phyloP scores from a whole-genome alignment of 2,888 invertebrate species.

The Papilio elwesi region DNA sequence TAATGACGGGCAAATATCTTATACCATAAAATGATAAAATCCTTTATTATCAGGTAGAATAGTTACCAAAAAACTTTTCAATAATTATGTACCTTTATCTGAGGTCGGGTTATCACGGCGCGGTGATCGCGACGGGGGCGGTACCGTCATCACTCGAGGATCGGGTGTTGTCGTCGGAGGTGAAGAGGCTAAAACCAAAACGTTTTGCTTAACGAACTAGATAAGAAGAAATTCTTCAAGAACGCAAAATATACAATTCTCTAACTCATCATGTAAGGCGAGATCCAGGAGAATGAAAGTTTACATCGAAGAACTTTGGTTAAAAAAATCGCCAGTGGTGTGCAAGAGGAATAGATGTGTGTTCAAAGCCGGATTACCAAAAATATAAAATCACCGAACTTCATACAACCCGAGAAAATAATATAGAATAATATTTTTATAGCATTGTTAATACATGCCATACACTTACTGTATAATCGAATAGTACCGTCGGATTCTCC shows the following conservation, averaged over 20 bases:
- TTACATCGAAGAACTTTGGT: too few species aligned
- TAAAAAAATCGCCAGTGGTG: not conserved
- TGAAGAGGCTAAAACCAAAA: conserved; percentile 85
- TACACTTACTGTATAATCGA: conserved; percentile 92
- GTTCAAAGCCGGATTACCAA: not conserved
- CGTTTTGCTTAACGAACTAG: conserved; percentile 23
- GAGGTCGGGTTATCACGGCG: conserved; percentile 73
- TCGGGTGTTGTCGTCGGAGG: conserved; percentile 92
- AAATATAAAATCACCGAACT: not conserved
- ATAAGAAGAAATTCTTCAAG: not conserved
- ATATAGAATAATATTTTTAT: not conserved
- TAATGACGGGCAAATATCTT: too few species aligned
- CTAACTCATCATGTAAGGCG: not conserved
- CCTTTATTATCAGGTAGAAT: too few species aligned
- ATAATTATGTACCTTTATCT: conserved; percentile 72
- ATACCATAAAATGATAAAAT: too few species aligned
- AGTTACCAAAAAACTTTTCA: not conserved
- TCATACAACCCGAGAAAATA: not conserved
- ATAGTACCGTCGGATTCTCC: conserved; percentile 96
- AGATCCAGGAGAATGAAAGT: not conserved
- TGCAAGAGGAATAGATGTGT: not conserved
- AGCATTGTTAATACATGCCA: not conserved
- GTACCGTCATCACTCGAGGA: conserved; percentile 85
- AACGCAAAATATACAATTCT: not conserved
- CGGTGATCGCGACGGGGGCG: conserved; percentile 76